A percentile compares a stretch with the other conserved stretches of the same genome.
These are phyloP conservation scores for Mormyrus proboscirostris DNA, from an alignment of 2,797 vertebrate genomes.

Conservation along the genomic window DNA sequence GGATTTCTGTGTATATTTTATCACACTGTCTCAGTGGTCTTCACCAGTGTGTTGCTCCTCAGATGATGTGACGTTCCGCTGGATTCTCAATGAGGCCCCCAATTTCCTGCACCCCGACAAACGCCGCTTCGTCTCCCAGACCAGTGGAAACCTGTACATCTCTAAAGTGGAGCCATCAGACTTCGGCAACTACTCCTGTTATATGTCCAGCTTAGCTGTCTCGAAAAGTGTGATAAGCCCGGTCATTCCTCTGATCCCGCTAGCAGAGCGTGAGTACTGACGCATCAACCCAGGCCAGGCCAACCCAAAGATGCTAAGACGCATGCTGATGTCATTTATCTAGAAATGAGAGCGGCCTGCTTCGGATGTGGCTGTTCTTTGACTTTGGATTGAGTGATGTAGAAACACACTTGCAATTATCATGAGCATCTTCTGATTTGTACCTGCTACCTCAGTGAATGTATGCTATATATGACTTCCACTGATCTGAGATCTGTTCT, in stretches of 20 bases:
- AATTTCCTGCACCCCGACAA: constrained; percentile 83
- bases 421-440: background rate
- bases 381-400: background rate
- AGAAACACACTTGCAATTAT: background rate
- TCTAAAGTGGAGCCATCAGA: constrained; percentile 89
- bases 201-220: constrained; percentile 84
- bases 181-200: constrained; percentile 94
- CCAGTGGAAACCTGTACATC: constrained; percentile 91
- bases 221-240: constrained; percentile 96
- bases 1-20: background rate
- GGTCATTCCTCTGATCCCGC: constrained; percentile 83
- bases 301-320: background rate
- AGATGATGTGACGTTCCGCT: constrained; percentile 91
- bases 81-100: constrained; percentile 95
- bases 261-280: constrained; percentile 69
- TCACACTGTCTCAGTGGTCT: background rate
- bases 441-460: background rate
- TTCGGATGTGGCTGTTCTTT: background rate
- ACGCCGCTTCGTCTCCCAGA: constrained; percentile 89
- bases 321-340: background rate
- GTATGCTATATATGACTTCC: background rate
- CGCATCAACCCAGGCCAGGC: background rate
- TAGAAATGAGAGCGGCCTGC: background rate
- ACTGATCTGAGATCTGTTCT: background rate
- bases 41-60: constrained; percentile 11